These are phyloP conservation scores for Siderastrea radians DNA, from an alignment of 92 coral and sea anemone genomes.

Conservation along the genomic window DNA sequence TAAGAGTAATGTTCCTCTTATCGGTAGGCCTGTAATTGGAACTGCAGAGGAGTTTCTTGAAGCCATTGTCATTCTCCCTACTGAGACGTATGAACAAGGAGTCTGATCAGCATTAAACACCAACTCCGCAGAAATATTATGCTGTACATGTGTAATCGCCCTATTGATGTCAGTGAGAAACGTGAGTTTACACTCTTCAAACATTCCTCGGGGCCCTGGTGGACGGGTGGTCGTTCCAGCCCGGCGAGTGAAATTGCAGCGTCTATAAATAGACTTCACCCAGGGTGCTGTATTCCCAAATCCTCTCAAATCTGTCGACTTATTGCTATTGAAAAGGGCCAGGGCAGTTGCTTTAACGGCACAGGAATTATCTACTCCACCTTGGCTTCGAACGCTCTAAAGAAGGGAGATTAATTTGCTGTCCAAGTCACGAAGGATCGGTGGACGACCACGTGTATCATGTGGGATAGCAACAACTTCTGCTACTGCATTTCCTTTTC, in stretches of 20 bases:
- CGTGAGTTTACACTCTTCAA: slow-evolving; percentile 58
- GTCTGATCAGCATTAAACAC: slow-evolving; percentile 62
- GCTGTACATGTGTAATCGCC: slow-evolving; percentile 10
- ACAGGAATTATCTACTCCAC: slow-evolving; percentile 58
- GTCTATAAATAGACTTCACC: slow-evolving; percentile 61
- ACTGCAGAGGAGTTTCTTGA: slow-evolving; percentile 44
- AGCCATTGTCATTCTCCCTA: slow-evolving; percentile 71
- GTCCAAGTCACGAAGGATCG: slow-evolving; percentile 61
- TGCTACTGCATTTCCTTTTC: slow-evolving; percentile 24
- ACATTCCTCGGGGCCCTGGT: slow-evolving; percentile 63
- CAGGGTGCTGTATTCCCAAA: slow-evolving; percentile 64
- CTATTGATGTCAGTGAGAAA: slow-evolving; percentile 56
- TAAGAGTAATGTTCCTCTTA: slow-evolving; percentile 62
- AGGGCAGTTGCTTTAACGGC: slow-evolving; percentile 52
- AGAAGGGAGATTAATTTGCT: slow-evolving; percentile 60
- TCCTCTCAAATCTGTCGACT: slow-evolving; percentile 40
- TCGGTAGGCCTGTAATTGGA: slow-evolving; percentile 52
- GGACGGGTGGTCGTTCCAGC: slow-evolving; percentile 71
- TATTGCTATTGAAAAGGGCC: slow-evolving; percentile 58
- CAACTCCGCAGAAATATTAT: slow-evolving; percentile 55
- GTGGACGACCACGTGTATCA: slow-evolving; percentile 65
- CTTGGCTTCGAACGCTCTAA: slow-evolving; percentile 66
- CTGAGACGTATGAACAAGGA: slow-evolving; percentile 59
- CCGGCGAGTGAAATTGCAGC: slow-evolving; percentile 59
- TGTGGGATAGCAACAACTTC: slow-evolving; percentile 24